Base-by-base conservation (phyloP, 2,888 invertebrate species). In the Clusia tigrina region DNA sequence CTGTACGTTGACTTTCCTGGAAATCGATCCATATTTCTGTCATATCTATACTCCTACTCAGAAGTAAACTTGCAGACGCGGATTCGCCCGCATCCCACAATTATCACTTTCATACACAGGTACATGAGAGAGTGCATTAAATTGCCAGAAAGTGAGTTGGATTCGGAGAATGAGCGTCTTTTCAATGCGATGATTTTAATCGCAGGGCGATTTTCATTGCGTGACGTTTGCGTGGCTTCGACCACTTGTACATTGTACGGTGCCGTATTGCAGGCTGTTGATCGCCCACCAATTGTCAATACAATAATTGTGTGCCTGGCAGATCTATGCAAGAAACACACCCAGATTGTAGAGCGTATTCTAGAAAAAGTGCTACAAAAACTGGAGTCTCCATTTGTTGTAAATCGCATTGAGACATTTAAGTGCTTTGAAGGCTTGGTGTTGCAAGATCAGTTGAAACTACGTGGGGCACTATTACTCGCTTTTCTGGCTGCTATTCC, bases 131-230 rank as follows among this genome's bases (percentile, higher is more conserved):
- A 78, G 48, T 81, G 78, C 60, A 65, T 73, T 18, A 72, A 74
- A 51, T 65, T 81, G 1, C 71, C 66, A 6, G 81, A 83, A 54
- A 60, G 64, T 1, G 74, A 77, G 15, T 74, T 79, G 59, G 76
- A 79, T 69, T 72, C 77, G 42, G 83, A 82, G 25, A 82, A 83
- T 60, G 80, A 81, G 57, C 78, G 80, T 2, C 73, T 78, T 12
- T 77, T 82, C 32, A 83, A 83, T 67, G 81, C 79, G 62, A 81
- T 83, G 78, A 80, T 83, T 54, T 68, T 81, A 10, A 74, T 81
- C 18, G 73, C 79, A 0, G 80, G 79, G 1, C 76, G 83, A 5
- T 70, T 83, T 15, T 76, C 81, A 0, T 56, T 83, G 24, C 69
- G 82, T 20, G 81, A 83, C 32, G 63, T 69, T 22, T 55, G 63